phyloP scores from a whole-genome alignment of 2,113 vertebrate genomes.

The Entelurus aequoreus region DNA sequence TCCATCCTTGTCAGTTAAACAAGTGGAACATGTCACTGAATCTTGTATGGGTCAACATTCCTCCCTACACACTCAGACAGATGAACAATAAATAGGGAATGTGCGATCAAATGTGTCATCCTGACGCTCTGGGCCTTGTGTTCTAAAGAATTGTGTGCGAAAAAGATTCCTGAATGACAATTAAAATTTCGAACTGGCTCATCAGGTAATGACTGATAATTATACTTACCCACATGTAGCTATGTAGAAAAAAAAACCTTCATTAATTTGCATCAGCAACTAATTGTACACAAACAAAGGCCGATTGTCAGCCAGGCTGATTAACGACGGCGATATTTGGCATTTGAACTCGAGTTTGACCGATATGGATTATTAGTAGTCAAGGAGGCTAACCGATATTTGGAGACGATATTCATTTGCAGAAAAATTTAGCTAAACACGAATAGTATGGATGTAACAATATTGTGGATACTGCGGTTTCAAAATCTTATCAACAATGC shows the following conservation, averaged over 20 bases:
- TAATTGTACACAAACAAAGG: not conserved
- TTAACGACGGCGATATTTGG: no score
- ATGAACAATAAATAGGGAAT: conserved; percentile 1
- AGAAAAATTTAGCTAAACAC: no score
- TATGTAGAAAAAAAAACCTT: not conserved
- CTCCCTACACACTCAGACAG: conserved; percentile 16
- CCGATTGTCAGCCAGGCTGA: no score
- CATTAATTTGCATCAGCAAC: not conserved
- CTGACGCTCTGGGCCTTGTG: not conserved
- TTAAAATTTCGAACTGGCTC: no score
- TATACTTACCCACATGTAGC: not conserved
- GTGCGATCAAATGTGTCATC: not conserved
- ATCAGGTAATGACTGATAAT: not conserved
- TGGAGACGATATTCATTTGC: no score
- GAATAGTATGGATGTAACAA: no score
- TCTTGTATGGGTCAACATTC: conserved; percentile 28
- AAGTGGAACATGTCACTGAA: conserved; percentile 20
- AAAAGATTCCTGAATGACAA: no score
- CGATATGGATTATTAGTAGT: no score
- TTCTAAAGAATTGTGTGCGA: not conserved
- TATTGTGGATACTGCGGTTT: no score
- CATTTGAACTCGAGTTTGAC: no score
- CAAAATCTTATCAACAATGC: no score
- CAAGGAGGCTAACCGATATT: no score
- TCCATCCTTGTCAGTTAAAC: conserved; percentile 28